Evolutionary conservation across 1,140 invertebrate genomes (phyloP).

Genomic region (Whitmania pigra): DNA sequence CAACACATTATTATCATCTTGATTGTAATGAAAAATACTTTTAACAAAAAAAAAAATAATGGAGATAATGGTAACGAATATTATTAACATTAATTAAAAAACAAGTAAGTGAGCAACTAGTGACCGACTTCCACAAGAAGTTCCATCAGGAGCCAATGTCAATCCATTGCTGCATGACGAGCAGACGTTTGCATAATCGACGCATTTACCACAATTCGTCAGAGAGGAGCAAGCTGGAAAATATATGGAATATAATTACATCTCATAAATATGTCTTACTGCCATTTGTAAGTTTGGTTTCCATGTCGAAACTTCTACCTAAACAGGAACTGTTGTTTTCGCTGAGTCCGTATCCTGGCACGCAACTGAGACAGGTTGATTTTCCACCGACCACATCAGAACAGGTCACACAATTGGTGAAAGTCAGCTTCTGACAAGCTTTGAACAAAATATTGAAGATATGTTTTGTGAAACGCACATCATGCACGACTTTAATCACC

Average conservation of each 20-base stretch:
- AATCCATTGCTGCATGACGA: neutral
- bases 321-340: neutral
- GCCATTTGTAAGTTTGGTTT: too few relatives aligned
- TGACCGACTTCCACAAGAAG: neutral
- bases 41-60: too few relatives aligned
- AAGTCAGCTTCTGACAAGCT: neutral
- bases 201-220: conserved; percentile 6
- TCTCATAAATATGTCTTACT: too few relatives aligned
- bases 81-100: too few relatives aligned
- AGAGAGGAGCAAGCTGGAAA: conserved; percentile 1
- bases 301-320: neutral
- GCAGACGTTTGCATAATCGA: neutral
- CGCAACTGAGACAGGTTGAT: neutral
- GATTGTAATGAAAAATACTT: too few relatives aligned
- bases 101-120: neutral
- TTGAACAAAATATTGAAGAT: neutral
- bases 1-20: neutral
- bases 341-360: neutral
- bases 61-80: too few relatives aligned
- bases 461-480: too few relatives aligned
- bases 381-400: neutral
- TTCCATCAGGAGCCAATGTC: neutral
- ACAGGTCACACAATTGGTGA: neutral
- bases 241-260: too few relatives aligned
- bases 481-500: too few relatives aligned